A percentile compares a stretch with the other conserved stretches of the same genome.
Evolutionary conservation across 2,113 vertebrate species (phyloP).

Genomic region (Chrysochloris asiatica): DNA sequence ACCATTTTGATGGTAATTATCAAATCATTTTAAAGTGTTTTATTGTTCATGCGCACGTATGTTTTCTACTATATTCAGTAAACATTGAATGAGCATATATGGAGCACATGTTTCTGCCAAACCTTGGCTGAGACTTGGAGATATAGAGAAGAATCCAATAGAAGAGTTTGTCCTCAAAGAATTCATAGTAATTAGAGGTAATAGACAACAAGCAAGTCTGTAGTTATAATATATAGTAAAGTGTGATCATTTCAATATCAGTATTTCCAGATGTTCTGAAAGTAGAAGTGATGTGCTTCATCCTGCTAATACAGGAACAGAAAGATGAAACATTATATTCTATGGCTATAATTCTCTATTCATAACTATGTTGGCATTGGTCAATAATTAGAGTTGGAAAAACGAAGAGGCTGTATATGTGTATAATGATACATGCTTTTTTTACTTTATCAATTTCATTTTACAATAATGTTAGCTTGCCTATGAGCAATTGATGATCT

Average conservation of each 20-base stretch:
- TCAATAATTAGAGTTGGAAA: no score
- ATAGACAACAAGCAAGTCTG: background rate
- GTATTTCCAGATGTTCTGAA: background rate
- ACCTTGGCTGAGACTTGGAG: background rate
- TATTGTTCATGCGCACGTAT: background rate
- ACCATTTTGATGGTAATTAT: background rate
- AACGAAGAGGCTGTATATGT: background rate
- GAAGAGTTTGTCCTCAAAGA: background rate
- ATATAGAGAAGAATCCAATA: constrained; percentile 22
- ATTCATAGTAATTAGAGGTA: background rate
- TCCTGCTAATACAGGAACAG: background rate
- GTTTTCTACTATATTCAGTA: constrained; percentile 37
- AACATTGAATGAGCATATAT: constrained; percentile 25
- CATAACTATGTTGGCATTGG: no score
- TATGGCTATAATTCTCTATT: background rate
- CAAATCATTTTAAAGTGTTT: no score
- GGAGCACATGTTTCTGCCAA: background rate
- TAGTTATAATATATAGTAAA: background rate
- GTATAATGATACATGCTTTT: background rate
- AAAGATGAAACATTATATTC: background rate
- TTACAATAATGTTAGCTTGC: no score
- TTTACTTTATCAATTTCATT: background rate
- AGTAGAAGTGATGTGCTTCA: background rate
- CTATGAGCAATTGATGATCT: no score
- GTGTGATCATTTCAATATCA: background rate